Percentiles rank a stretch among this genome's conserved stretches.
These are phyloP conservation scores for Lepidothrix coronata DNA, from an alignment of 2,113 vertebrate genomes.

Conservation along the genomic window DNA sequence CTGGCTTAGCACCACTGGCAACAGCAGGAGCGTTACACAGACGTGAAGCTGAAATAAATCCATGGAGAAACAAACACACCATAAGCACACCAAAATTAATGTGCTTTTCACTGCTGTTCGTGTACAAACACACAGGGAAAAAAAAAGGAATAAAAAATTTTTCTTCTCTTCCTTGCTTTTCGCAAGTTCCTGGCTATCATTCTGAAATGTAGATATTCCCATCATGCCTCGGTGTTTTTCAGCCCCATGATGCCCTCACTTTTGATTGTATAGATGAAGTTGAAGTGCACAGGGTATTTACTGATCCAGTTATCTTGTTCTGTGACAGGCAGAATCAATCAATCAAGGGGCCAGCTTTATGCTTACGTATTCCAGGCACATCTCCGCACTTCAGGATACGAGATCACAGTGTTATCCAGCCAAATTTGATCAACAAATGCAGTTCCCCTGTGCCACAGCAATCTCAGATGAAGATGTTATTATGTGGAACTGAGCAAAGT, in stretches of 20 bases:
- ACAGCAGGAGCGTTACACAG: neutral
- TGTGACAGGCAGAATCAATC: constrained; percentile 96
- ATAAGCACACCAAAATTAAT: constrained; percentile 64
- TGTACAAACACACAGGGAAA: constrained; percentile 61
- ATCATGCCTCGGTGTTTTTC: constrained; percentile 74
- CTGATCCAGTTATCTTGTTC: constrained; percentile 97
- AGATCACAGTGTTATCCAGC: constrained; percentile 88
- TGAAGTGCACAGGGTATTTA: constrained; percentile 88
- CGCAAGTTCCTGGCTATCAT: constrained; percentile 44
- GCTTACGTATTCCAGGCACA: constrained; percentile 87
- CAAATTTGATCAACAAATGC: constrained; percentile 99
- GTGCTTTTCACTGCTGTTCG: constrained; percentile 36
- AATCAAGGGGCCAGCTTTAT: constrained; percentile 83
- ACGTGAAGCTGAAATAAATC: constrained; percentile 13
- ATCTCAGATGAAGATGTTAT: constrained; percentile 99
- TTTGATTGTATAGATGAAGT: constrained; percentile 80
- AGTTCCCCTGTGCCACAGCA: constrained; percentile 89
- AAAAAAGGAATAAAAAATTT: neutral
- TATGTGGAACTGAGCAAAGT: constrained; percentile 92
- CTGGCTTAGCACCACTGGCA: neutral
- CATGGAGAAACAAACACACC: neutral
- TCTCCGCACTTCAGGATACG: constrained; percentile 84
- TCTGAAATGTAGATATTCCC: constrained; percentile 78
- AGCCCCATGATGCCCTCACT: constrained; percentile 80
- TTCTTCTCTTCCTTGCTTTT: constrained; percentile 34